A percentile compares a stretch with the other conserved stretches of the same genome.
phyloP scores from a whole-genome alignment of 2,113 vertebrate species.

The Campylomormyrus numenius region DNA sequence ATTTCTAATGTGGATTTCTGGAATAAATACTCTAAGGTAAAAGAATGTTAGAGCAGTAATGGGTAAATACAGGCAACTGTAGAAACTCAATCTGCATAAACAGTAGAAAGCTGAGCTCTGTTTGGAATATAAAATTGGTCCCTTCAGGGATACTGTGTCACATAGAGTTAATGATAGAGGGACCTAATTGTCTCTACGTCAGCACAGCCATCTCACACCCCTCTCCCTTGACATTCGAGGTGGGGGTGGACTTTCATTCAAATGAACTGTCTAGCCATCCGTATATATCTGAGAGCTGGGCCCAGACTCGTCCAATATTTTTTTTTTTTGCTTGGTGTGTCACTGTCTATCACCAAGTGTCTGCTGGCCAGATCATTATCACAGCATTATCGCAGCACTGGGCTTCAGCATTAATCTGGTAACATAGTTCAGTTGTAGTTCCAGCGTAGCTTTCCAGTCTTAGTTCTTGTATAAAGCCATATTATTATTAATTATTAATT shows the following conservation, averaged over 20 bases:
- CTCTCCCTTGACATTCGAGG: background rate
- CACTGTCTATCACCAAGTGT: background rate
- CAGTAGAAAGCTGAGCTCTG: background rate
- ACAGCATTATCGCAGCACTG: background rate
- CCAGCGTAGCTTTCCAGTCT: background rate
- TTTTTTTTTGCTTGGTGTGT: background rate
- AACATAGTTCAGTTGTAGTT: background rate
- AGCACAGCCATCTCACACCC: background rate
- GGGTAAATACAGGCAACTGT: background rate
- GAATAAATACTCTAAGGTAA: background rate
- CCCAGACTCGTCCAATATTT: background rate
- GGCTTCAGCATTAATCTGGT: background rate
- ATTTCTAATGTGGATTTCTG: background rate
- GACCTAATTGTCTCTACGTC: constrained; percentile 18
- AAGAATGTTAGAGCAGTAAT: background rate
- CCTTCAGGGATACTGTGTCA: constrained; percentile 38
- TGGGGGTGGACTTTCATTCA: background rate
- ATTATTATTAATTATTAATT: background rate
- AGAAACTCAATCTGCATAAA: background rate
- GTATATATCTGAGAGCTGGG: background rate
- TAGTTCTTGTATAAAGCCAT: background rate
- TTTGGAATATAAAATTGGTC: background rate
- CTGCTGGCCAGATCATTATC: background rate
- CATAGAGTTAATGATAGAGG: constrained; percentile 54
- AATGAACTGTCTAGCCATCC: background rate